These are phyloP conservation scores for Hypocryptadius cinnamomeus DNA, from an alignment of 2,113 vertebrate genomes.

Conservation along the genomic window DNA sequence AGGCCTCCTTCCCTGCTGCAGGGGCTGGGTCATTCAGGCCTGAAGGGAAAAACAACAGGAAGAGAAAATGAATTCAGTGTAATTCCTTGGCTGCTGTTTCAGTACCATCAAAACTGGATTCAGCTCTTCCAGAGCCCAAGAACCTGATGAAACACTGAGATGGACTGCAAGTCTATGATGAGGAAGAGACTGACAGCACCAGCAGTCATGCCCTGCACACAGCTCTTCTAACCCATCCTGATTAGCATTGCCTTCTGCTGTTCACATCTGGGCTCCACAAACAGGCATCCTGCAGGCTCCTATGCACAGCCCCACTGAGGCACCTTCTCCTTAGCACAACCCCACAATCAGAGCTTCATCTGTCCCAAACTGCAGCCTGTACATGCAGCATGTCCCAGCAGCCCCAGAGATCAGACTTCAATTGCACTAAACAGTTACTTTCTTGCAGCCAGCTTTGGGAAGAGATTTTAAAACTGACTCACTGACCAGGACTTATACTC, in stretches of 20 bases:
- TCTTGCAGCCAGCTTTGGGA: neutral
- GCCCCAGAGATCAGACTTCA: neutral
- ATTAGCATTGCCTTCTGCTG: neutral
- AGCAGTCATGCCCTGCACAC: neutral
- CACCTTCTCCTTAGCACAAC: neutral
- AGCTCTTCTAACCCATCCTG: neutral
- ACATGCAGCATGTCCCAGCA: neutral
- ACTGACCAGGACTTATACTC: neutral
- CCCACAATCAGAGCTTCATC: neutral
- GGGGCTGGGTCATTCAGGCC: slow-evolving; percentile 77
- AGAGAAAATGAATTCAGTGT: neutral
- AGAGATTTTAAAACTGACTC: neutral
- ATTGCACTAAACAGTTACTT: neutral
- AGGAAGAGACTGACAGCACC: neutral
- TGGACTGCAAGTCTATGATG: neutral
- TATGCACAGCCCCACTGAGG: neutral
- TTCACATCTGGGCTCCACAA: neutral
- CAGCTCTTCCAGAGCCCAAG: neutral
- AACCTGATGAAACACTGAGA: neutral
- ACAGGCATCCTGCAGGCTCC: neutral
- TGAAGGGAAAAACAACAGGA: slow-evolving; percentile 46
- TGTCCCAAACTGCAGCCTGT: neutral
- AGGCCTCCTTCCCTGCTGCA: slow-evolving; percentile 62
- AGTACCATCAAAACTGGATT: neutral
- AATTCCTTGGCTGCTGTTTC: neutral